These are phyloP conservation scores for Pseudopipra pipra DNA, from an alignment of 2,113 vertebrate genomes.

Conservation along the genomic window DNA sequence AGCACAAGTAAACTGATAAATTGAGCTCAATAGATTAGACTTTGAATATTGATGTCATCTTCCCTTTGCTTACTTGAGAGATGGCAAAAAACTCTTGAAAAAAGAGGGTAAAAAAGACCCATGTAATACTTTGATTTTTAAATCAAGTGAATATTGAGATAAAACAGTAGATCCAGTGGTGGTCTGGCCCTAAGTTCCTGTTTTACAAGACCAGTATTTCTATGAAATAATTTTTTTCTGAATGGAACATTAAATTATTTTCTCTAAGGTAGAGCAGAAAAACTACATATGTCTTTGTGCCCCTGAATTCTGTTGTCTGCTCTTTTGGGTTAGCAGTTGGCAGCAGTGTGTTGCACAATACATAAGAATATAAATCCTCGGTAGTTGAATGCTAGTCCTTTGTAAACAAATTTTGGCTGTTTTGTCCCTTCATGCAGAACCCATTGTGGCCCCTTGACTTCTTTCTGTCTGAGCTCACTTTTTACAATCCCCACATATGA, in stretches of 20 bases:
- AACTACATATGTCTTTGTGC: fast-evolving
- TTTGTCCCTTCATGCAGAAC: neutral
- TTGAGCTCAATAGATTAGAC: neutral
- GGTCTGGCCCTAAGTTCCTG: neutral
- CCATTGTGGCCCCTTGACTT: neutral
- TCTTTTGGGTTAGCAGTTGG: neutral
- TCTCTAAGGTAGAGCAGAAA: neutral
- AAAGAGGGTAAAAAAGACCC: neutral
- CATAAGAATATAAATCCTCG: neutral
- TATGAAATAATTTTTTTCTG: neutral
- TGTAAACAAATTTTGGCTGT: neutral
- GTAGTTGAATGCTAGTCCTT: neutral
- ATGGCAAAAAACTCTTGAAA: neutral
- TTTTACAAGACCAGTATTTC: neutral
- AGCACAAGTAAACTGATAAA: neutral
- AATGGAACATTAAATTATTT: neutral
- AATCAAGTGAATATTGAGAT: neutral
- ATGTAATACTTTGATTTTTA: neutral
- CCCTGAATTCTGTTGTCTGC: neutral
- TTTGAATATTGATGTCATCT: neutral
- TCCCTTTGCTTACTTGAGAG: neutral
- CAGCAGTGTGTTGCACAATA: neutral
- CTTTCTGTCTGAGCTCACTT: neutral
- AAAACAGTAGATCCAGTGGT: neutral
- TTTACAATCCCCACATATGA: neutral